Percentiles rank a stretch among this genome's conserved stretches.
Evolutionary conservation across 2,113 vertebrate genomes (phyloP).

Genomic region (Malurus cyaneus): DNA sequence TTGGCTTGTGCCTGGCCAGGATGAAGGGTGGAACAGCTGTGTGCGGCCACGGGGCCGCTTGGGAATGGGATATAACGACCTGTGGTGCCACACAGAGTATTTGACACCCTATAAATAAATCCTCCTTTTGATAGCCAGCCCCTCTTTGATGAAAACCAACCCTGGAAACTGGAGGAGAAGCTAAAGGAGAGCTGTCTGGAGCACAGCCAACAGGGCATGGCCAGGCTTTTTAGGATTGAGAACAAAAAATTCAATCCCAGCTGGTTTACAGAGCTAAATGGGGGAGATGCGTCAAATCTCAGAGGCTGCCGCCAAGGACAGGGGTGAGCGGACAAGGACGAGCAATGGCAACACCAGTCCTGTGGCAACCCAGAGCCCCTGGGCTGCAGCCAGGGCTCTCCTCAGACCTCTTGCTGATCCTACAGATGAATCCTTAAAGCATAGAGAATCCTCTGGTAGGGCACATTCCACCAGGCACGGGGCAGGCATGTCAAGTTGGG

Average conservation of each 20-base stretch:
- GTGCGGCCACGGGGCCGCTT: background rate
- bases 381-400: background rate
- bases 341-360: background rate
- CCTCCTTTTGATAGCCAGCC: conserved; percentile 32
- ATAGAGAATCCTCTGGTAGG: background rate
- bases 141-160: conserved; percentile 57
- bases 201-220: background rate
- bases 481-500: background rate
- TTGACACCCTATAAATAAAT: conserved; percentile 81
- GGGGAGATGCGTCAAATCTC: conserved; percentile 19
- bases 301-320: background rate
- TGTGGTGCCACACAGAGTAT: conserved; percentile 59
- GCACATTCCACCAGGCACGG: background rate
- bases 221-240: conserved; percentile 51
- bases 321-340: background rate
- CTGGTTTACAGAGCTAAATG: conserved; percentile 55
- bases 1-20: background rate
- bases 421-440: background rate
- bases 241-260: conserved; percentile 52
- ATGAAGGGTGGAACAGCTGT: conserved; percentile 59
- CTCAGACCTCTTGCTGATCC: background rate
- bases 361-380: background rate
- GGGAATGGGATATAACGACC: conserved; percentile 16
- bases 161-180: conserved; percentile 59
- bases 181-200: conserved; percentile 28